These are phyloP conservation scores for Polydesmus complanatus DNA, from an alignment of 2,888 invertebrate genomes.

Conservation along the genomic window DNA sequence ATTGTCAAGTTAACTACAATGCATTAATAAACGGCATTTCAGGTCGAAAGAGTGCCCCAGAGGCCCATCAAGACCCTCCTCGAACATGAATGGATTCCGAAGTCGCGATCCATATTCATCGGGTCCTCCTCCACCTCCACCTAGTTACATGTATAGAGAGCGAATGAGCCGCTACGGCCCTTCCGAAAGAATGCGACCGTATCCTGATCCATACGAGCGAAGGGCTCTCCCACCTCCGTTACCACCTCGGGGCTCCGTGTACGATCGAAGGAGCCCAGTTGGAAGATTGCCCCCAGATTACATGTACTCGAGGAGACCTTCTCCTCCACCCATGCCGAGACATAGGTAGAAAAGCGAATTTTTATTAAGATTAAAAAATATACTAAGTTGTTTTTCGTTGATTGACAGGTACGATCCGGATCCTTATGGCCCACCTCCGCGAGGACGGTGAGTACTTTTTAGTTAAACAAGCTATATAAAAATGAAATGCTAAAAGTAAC, in stretches of 20 bases:
- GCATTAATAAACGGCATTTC: background rate
- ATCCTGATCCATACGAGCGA: slow-evolving; percentile 23
- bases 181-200: slow-evolving; percentile 22
- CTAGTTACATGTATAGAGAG: slow-evolving; percentile 6
- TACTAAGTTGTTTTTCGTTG: background rate
- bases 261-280: slow-evolving; percentile 19
- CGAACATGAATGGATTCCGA: background rate
- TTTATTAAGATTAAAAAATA: background rate
- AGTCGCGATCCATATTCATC: slow-evolving; percentile 7
- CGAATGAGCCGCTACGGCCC: slow-evolving; percentile 13
- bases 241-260: slow-evolving; percentile 18
- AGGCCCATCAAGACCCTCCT: slow-evolving; percentile 11
- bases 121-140: slow-evolving; percentile 9
- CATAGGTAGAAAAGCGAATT: slow-evolving; percentile 6
- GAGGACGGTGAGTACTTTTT: background rate
- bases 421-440: slow-evolving; percentile 3
- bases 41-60: slow-evolving; percentile 17
- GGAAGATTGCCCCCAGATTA: slow-evolving; percentile 14
- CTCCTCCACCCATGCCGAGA: slow-evolving; percentile 12
- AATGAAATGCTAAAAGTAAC: too few relatives aligned
- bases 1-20: background rate
- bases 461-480: too few relatives aligned
- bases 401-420: slow-evolving; percentile 12
- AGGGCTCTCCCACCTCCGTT: slow-evolving; percentile 19
- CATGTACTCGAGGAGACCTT: slow-evolving; percentile 10